Percentiles rank a stretch among this genome's conserved stretches.
Evolutionary conservation across 1,140 invertebrate species (phyloP).

Genomic region (Hylyphantes graminicola): DNA sequence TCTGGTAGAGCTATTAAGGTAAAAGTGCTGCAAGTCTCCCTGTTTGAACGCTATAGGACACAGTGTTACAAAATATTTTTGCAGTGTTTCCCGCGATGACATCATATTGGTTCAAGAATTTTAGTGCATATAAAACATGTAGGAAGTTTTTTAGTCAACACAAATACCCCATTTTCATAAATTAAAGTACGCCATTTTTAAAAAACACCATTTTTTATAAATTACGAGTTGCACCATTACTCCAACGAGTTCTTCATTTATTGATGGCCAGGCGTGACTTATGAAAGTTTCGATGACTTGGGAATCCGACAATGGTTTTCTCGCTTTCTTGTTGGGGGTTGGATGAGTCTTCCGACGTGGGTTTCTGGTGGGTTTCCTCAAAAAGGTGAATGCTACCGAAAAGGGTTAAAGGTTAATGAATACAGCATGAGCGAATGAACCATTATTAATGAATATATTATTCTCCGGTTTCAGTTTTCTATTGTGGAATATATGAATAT

Average conservation of each 20-base stretch:
- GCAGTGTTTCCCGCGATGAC: too few relatives aligned
- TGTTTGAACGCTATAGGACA: too few relatives aligned
- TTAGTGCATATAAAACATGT: too few relatives aligned
- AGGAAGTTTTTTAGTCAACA: too few relatives aligned
- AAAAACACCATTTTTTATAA: too few relatives aligned
- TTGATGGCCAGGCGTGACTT: constrained; percentile 44
- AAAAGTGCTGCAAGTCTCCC: too few relatives aligned
- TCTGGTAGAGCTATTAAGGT: too few relatives aligned
- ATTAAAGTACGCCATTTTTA: too few relatives aligned
- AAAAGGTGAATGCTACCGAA: constrained; percentile 13
- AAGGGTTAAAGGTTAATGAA: constrained; percentile 19
- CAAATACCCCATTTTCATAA: too few relatives aligned
- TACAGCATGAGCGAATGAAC: constrained; percentile 17
- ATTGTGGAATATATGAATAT: constrained; percentile 1
- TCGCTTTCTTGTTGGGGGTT: background rate
- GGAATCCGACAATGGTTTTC: constrained; percentile 11
- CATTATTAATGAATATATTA: constrained; percentile 31
- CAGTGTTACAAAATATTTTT: too few relatives aligned
- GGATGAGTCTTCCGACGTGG: background rate
- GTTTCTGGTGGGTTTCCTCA: constrained; percentile 9
- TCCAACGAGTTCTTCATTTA: background rate
- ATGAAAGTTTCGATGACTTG: constrained; percentile 43
- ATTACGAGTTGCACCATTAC: background rate
- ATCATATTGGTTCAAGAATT: too few relatives aligned
- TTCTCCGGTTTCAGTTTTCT: constrained; percentile 13